Evolutionary conservation across 2,888 invertebrate genomes (phyloP).

Genomic region (Cyclophora punctaria): DNA sequence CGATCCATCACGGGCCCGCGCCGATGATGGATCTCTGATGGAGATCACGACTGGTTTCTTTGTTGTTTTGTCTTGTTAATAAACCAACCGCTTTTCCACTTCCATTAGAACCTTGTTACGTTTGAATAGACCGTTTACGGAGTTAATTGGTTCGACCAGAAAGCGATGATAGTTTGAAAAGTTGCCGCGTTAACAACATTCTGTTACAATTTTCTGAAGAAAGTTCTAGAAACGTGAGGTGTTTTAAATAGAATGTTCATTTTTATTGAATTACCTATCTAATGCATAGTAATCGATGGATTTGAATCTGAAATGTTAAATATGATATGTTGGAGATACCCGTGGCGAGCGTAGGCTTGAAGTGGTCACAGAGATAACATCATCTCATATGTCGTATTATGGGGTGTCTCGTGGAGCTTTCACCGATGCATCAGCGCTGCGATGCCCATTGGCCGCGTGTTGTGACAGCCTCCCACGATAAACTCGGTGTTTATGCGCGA

Average conservation of each 20-base stretch:
- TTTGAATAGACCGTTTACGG: conserved; percentile 56
- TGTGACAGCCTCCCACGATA: conserved; percentile 75
- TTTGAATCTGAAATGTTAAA: conserved; percentile 32
- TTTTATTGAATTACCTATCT: background rate
- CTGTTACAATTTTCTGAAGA: no score
- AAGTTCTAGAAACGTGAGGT: no score
- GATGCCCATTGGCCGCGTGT: conserved; percentile 58
- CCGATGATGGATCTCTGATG: conserved; percentile 67
- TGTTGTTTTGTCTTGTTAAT: conserved; percentile 64
- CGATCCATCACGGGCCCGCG: conserved; percentile 60
- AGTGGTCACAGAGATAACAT: conserved; percentile 53
- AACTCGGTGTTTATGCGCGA: conserved; percentile 67
- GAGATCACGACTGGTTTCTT: conserved; percentile 61
- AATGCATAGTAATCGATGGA: conserved; percentile 43
- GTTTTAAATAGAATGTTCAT: no score
- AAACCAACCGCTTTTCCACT: conserved; percentile 53
- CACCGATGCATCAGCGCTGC: conserved; percentile 56
- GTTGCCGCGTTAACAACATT: conserved; percentile 12
- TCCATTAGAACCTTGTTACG: conserved; percentile 61
- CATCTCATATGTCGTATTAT: conserved; percentile 49
- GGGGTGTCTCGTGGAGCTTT: conserved; percentile 63
- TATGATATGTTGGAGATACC: conserved; percentile 25
- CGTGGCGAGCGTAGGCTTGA: conserved; percentile 58
- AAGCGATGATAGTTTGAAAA: conserved; percentile 36
- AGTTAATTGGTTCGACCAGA: conserved; percentile 47